Evolutionary conservation across 2,797 vertebrate genomes (phyloP).

Genomic region (Capromys pilorides): DNA sequence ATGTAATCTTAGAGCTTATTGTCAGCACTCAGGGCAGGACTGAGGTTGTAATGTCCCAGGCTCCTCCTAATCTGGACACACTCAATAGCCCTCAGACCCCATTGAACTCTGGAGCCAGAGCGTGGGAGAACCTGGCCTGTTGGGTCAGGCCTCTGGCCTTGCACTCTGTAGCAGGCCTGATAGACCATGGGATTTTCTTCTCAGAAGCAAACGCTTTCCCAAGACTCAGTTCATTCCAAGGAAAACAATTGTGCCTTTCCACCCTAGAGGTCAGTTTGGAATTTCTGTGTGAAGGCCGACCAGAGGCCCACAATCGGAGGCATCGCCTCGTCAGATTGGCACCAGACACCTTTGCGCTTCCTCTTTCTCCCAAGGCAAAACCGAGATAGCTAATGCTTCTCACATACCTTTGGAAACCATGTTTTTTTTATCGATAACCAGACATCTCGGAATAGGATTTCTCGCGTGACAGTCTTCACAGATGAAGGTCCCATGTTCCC

Average conservation of each 20-base stretch:
- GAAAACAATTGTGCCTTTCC: neutral
- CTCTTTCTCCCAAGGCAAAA: neutral
- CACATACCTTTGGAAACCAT: neutral
- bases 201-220: neutral
- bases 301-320: neutral
- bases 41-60: too few species aligned
- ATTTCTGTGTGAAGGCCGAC: neutral
- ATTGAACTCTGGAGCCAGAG: neutral
- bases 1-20: neutral
- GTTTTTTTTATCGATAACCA: constrained; percentile 39
- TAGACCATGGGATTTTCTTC: neutral
- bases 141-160: neutral
- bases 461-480: neutral
- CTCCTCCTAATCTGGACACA: neutral
- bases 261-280: neutral
- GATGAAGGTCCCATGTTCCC: neutral
- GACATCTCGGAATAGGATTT: neutral
- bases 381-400: neutral
- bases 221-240: neutral
- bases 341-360: neutral
- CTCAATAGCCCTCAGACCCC: neutral
- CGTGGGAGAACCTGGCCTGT: neutral
- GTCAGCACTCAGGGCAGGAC: neutral
- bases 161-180: neutral
- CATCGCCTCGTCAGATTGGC: neutral